Evolutionary conservation across 2,888 invertebrate species (phyloP), one percentile per base, ranked within the genome.

Genomic region (Anorthoa munda): DNA sequence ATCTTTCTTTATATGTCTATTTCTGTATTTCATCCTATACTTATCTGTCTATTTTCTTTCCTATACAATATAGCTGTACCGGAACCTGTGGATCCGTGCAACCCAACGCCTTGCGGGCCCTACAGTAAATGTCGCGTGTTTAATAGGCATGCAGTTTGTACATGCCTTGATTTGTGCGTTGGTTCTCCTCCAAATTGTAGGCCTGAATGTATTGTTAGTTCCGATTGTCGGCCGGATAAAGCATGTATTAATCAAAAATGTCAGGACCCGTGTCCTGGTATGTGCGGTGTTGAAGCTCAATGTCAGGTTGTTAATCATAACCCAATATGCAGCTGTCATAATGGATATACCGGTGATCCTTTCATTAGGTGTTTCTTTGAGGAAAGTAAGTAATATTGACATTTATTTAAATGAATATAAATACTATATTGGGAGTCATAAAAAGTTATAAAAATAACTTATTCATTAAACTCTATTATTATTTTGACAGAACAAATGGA

Each of bases 281-380:
- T 97, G 73, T 98, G 98, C 89, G 98, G 98, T 67, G 95, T 97
- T 70, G 97, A 98, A 90, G 98, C 98, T 55, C 96, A 97, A 87
- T 98, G 98, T 90, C 97, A 97, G 95, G 98, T 98, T 66, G 97
- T 98, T 64, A 97, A 98, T 89, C 98, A 98, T 91, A 98, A 97
- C 90, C 98, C 98, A 5, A 97, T 98, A 87, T 98, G 98, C 93
- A 97, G 97, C 91, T 98, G 98, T 90, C 95, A 97, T 53, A 94
- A 94, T 66, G 97, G 97, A 72, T 98, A 97, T 87, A 96, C 97
- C 51, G 98, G 98, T 67, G 98, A 98, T 96, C 98, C 98, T 26
- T 98, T 98, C 89, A 97, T 97, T 86, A 97, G 97, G 93, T 98
- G 98, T 93, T 93, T 95, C 86, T 90, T 94, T 89, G 97, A 97